Base-by-base conservation (phyloP, 2,113 vertebrate genomes). In the Gobiocypris rarus region DNA sequence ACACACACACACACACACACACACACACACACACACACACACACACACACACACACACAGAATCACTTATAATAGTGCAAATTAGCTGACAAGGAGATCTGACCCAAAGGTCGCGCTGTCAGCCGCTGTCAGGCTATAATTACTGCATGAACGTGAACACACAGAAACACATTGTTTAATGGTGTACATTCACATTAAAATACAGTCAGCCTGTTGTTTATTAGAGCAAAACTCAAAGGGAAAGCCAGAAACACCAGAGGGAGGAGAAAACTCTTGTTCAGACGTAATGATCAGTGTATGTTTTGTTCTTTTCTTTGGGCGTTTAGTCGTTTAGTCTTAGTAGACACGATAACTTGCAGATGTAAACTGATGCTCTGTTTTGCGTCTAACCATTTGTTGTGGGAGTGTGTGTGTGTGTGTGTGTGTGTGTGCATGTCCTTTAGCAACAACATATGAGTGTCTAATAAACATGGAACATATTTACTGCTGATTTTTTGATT, bases 161-260 rank as follows among this genome's bases (percentile, higher is more conserved):
- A 43, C 67, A 59, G n/a, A 43, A 56, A 58, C 75, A 88, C 86
- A 15, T 83, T 61, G 89, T 86, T 88, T 90, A 90, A 90, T 87
- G 78, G 79, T 81, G 81, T 63, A 87, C 41, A 50, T 61, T 70
- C 43, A 85, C 61, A 73, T 34, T 50, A 84, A 86, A 43, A 85
- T 22, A 54, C n/a, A 82, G 24, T 28, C 38, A 48, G 69, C 45
- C 58, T 75, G 67, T 48, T 75, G 67, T 48, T 75, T 38, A 69
- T 63, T 69, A 69, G 59, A 28, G 9, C 54, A 24, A 24, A 77
- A 59, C 56, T 45, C 34, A 45, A 61, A 9, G 56, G 34, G n/a
- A 26, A 61, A 59, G 2, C 75, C 19, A 19, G 31, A 14, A 56
- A 22, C 8, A 34, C 50, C 31, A 34, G 54, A 24, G 54, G 34